Evolutionary conservation across 2,797 vertebrate genomes (phyloP).

Genomic region (Emys orbicularis): DNA sequence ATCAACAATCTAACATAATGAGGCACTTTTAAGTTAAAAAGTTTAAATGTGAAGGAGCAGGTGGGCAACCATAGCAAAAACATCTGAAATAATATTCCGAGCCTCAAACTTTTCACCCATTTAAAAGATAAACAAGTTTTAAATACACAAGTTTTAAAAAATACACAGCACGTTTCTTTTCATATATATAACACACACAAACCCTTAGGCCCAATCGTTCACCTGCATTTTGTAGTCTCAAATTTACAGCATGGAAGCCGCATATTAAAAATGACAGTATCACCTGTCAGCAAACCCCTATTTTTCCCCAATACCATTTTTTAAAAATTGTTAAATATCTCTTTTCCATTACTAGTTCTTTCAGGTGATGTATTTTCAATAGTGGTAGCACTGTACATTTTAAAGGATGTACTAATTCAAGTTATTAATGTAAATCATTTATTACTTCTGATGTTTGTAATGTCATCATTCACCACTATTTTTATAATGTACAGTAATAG

Average conservation of each 20-base stretch:
- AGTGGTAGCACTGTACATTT: conserved; percentile 36
- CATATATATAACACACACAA: conserved; percentile 72
- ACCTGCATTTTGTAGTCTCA: conserved; percentile 71
- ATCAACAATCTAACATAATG: conserved; percentile 47
- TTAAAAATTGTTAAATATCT: background rate
- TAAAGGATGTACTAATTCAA: conserved; percentile 9
- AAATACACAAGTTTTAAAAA: conserved; percentile 50
- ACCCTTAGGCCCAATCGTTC: conserved; percentile 72
- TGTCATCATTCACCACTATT: conserved; percentile 35
- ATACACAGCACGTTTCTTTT: conserved; percentile 70
- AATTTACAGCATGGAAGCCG: conserved; percentile 77
- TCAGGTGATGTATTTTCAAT: conserved; percentile 7
- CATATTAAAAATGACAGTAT: conserved; percentile 70
- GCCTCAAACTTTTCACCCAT: conserved; percentile 51
- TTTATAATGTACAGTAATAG: conserved; percentile 51
- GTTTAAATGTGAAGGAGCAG: conserved; percentile 56
- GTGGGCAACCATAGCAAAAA: conserved; percentile 38
- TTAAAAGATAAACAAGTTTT: background rate
- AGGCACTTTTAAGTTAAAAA: conserved; percentile 42
- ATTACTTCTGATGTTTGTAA: conserved; percentile 4
- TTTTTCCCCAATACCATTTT: conserved; percentile 59
- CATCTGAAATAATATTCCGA: conserved; percentile 64
- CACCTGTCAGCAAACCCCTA: conserved; percentile 69
- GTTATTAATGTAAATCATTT: conserved; percentile 14
- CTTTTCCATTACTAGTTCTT: conserved; percentile 39